These are phyloP conservation scores for Forbesichthys papilliferus DNA, from an alignment of 2,113 vertebrate species.

Conservation along the genomic window DNA sequence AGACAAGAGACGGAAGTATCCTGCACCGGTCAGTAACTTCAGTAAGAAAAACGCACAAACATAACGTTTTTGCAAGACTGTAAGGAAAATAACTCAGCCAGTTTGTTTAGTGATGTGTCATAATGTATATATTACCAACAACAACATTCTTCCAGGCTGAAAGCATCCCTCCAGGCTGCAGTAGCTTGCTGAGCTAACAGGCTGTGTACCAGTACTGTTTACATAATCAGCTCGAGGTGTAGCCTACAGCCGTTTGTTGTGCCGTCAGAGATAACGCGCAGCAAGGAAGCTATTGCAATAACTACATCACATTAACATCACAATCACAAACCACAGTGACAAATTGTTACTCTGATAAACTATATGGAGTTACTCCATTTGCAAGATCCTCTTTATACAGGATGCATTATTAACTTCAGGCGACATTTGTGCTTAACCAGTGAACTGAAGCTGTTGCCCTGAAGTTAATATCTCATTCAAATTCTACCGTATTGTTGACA, in stretches of 20 bases:
- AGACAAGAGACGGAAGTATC: conserved; percentile 27
- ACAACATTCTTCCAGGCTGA: not conserved
- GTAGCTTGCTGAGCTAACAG: conserved; percentile 46
- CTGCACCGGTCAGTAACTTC: too few relatives aligned
- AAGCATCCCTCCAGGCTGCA: not conserved
- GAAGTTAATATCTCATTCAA: too few relatives aligned
- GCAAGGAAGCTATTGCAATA: not conserved
- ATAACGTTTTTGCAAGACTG: not conserved
- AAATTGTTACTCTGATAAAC: not conserved
- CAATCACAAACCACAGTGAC: not conserved
- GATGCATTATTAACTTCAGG: not conserved
- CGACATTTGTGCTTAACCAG: not conserved
- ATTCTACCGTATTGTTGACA: not conserved
- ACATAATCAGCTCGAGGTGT: not conserved
- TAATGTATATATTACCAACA: not conserved
- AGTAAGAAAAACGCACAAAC: not conserved
- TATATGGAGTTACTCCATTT: not conserved
- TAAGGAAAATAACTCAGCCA: too few relatives aligned
- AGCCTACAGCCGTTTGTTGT: too few relatives aligned
- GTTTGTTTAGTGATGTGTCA: too few relatives aligned
- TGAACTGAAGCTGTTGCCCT: too few relatives aligned
- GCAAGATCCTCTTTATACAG: not conserved
- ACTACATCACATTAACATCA: not conserved
- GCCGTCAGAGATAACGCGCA: too few relatives aligned
- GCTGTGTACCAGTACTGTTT: not conserved